Evolutionary conservation across 2,113 vertebrate species (phyloP).

Genomic region (Psophia crepitans): DNA sequence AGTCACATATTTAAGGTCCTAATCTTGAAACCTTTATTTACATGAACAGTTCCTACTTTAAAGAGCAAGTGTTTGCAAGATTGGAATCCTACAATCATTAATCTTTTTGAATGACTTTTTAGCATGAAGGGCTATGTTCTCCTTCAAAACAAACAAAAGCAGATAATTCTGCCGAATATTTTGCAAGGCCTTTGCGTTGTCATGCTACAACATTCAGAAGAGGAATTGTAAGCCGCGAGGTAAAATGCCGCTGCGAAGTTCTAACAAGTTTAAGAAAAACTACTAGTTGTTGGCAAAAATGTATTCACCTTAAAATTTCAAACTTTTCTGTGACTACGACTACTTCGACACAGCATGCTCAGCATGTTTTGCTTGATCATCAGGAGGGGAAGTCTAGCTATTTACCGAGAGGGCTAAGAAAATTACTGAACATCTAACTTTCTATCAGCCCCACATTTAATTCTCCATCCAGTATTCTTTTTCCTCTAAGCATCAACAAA

Average conservation of each 20-base stretch:
- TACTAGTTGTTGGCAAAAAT: neutral
- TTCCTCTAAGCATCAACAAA: fast-evolving
- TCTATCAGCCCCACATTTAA: neutral
- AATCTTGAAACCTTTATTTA: slow-evolving; percentile 6
- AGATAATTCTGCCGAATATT: neutral
- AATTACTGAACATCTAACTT: neutral
- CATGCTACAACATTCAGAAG: neutral
- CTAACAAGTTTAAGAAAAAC: neutral
- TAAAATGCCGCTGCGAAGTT: neutral
- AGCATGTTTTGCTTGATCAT: neutral
- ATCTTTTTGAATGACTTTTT: slow-evolving; percentile 23
- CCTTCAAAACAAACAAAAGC: slow-evolving; percentile 6
- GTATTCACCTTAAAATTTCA: neutral
- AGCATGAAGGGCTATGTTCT: neutral
- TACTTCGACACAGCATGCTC: neutral
- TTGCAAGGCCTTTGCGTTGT: neutral
- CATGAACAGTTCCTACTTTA: neutral
- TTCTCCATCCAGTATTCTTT: neutral
- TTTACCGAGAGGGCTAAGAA: neutral
- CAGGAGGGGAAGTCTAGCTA: neutral
- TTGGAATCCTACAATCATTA: slow-evolving; percentile 4
- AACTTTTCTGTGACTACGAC: neutral
- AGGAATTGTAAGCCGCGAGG: neutral
- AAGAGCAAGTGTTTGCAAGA: slow-evolving; percentile 24
- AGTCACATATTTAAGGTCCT: neutral